phyloP scores from a whole-genome alignment of 2,888 invertebrate species.

The Eutolmus rufibarbis region DNA sequence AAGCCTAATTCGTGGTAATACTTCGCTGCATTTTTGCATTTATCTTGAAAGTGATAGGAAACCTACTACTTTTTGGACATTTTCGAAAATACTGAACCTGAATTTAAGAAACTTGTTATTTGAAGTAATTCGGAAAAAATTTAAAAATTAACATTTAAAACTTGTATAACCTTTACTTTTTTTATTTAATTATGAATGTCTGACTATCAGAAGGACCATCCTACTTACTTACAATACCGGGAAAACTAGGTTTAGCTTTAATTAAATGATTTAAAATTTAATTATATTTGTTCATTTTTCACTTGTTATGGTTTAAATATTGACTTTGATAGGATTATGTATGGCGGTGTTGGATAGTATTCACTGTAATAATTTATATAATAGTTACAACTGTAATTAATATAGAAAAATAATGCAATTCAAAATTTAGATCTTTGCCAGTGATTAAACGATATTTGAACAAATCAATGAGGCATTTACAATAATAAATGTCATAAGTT shows the following conservation, averaged over 20 bases:
- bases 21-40: neutral
- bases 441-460: neutral
- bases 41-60: neutral
- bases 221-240: neutral
- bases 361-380: too few species aligned
- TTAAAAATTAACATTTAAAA: neutral
- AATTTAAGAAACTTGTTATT: neutral
- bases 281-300: neutral
- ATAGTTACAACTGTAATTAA: neutral
- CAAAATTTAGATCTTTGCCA: neutral
- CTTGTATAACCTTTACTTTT: neutral
- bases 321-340: neutral
- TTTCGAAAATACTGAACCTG: neutral
- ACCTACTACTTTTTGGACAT: neutral
- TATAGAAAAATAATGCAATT: neutral
- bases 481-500: neutral
- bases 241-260: neutral
- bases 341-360: too few species aligned
- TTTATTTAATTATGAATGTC: neutral
- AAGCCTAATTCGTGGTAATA: neutral
- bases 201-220: neutral
- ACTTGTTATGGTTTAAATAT: neutral
- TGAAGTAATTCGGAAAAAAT: neutral
- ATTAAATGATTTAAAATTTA: neutral
- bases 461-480: neutral